Evolutionary conservation across 2,797 vertebrate genomes (phyloP).

Genomic region (Tamandua tetradactyla): DNA sequence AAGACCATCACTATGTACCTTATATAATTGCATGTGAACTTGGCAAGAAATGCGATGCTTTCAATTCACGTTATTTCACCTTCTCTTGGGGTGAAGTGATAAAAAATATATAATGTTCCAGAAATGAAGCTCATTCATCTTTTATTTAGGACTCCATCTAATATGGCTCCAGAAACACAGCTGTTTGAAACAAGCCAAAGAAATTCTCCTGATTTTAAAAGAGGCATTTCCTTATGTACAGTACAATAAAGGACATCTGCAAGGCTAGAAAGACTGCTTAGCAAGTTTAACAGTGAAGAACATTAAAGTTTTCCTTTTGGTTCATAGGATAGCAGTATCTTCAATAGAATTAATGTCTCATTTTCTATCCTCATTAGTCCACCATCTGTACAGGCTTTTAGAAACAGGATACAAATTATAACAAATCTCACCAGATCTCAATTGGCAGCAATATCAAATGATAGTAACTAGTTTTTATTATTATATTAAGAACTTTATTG

Average conservation of each 20-base stretch:
- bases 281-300: constrained; percentile 21
- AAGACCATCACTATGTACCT: not conserved
- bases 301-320: not conserved
- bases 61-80: not conserved
- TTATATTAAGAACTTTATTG: not conserved
- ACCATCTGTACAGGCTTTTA: not conserved
- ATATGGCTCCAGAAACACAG: constrained; percentile 42
- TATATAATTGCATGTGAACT: not conserved
- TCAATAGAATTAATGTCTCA: not conserved
- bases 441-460: not conserved
- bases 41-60: not conserved
- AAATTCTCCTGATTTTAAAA: constrained; percentile 62
- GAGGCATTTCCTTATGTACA: constrained; percentile 37
- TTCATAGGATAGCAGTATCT: constrained; percentile 26
- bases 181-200: constrained; percentile 47
- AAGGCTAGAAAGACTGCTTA: constrained; percentile 49
- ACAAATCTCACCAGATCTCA: not conserved
- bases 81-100: not conserved
- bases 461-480: not conserved
- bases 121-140: constrained; percentile 49
- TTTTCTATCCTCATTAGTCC: constrained; percentile 12
- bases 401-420: not conserved
- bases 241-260: not conserved
- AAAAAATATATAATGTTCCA: constrained; percentile 42
- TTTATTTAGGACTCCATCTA: constrained; percentile 34